phyloP scores from a whole-genome alignment of 2,797 vertebrate species.

The Cyclura pinguis region DNA sequence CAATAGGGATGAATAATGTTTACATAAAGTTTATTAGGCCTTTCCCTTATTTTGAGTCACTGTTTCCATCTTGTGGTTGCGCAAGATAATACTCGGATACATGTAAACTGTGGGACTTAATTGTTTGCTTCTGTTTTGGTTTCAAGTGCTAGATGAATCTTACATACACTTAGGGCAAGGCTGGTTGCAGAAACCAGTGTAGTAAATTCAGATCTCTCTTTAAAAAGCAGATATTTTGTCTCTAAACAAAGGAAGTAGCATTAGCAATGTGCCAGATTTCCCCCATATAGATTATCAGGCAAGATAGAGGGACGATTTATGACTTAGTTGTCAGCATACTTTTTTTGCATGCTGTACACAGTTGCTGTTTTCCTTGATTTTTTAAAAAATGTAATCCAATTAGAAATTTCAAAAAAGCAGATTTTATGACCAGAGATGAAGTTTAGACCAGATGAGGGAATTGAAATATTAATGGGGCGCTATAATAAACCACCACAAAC shows the following conservation, averaged over 20 bases:
- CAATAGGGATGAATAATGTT: not conserved
- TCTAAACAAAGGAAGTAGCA: not conserved
- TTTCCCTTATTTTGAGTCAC: constrained; percentile 31
- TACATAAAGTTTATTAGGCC: not conserved
- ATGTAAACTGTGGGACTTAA: not conserved
- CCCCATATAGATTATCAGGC: no score
- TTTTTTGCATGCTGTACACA: not conserved
- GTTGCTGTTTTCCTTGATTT: not conserved
- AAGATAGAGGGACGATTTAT: no score
- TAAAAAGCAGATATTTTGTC: not conserved
- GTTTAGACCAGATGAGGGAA: not conserved
- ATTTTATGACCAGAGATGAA: not conserved
- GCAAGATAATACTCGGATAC: constrained; percentile 3
- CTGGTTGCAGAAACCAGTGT: not conserved
- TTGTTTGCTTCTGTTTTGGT: not conserved
- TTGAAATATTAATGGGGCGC: no score
- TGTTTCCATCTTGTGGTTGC: constrained; percentile 72
- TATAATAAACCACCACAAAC: no score
- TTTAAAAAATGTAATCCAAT: no score
- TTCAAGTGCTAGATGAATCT: not conserved
- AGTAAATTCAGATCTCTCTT: not conserved
- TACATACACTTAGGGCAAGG: not conserved
- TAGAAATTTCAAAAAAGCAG: not conserved
- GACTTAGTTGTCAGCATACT: not conserved
- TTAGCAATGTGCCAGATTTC: not conserved